phyloP scores from a whole-genome alignment of 2,888 invertebrate genomes.

The Thelaira solivaga region DNA sequence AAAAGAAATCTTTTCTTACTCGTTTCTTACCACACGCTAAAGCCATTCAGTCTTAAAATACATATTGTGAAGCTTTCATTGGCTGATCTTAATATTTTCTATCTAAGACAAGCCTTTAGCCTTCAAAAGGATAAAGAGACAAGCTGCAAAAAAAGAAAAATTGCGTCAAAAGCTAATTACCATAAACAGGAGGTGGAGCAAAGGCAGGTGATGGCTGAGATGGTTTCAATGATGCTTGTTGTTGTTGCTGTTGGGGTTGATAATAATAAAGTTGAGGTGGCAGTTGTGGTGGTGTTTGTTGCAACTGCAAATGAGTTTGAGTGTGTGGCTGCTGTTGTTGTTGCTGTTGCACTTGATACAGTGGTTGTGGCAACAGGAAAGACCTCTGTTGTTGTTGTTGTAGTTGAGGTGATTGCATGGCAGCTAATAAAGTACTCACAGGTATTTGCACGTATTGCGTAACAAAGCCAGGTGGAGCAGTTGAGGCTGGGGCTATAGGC shows the following conservation, averaged over 20 bases:
- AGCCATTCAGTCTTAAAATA: too few relatives aligned
- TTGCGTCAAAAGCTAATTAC: slow-evolving; percentile 50
- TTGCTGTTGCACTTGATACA: slow-evolving; percentile 38
- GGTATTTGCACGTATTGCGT: slow-evolving; percentile 70
- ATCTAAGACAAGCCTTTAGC: too few relatives aligned
- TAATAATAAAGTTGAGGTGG: slow-evolving; percentile 35
- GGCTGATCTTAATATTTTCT: too few relatives aligned
- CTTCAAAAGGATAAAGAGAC: not conserved
- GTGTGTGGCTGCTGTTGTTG: slow-evolving; percentile 33
- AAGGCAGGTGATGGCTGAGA: slow-evolving; percentile 29
- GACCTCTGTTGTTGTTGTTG: slow-evolving; percentile 32
- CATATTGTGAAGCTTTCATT: too few relatives aligned
- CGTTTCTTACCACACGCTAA: too few relatives aligned
- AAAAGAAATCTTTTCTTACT: too few relatives aligned
- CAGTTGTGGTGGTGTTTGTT: too few relatives aligned
- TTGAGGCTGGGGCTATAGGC: not conserved
- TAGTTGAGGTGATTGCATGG: slow-evolving; percentile 63
- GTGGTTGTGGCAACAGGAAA: slow-evolving; percentile 14
- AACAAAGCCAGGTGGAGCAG: slow-evolving; percentile 51
- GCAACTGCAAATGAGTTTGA: too few relatives aligned
- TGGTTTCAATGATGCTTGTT: slow-evolving; percentile 32
- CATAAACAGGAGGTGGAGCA: slow-evolving; percentile 51
- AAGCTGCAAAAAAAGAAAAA: not conserved
- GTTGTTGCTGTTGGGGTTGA: slow-evolving; percentile 43
- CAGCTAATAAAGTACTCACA: slow-evolving; percentile 67